Base-by-base conservation (phyloP, 2,797 vertebrate genomes). In the Bovichtus diacanthus region DNA sequence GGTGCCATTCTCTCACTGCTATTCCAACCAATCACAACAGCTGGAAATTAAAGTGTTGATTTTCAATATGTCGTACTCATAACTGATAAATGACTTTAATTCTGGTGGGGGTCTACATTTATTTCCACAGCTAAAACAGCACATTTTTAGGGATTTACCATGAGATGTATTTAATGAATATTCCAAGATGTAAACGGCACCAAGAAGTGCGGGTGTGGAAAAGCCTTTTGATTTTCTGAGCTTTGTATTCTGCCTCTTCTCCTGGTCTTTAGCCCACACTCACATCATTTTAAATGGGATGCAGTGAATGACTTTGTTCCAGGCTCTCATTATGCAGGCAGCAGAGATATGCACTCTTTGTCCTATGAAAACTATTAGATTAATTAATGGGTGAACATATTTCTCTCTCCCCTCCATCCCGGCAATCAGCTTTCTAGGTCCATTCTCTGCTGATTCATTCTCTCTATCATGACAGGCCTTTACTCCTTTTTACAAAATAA, bases 351-450 rank as follows among this genome's bases (percentile, higher is more conserved):
- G 82, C 87, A 74, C 84, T 87, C 90, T 93, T 90, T 93, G 91
- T 91, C 91, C 83, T 85, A 77, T 91, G 88, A 90, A 94, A 91
- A 93, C 90, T 87, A 93, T 94, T 94, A 92, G 80, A 90, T 91
- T 93, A 94, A 95, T 93, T 92, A 94, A 93, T 93, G 90, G 88
- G 55, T 66, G 86, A 88, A 90, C 90, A 93, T 88, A 91, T 93
- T 91, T 90, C 77, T 71, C 69, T 83, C 82, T 89, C 74, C 59
- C 69, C 81, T 84, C 74, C 83, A 78, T 91, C 80, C 82, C 41
- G 12, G 71, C 90, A 86, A 84, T 93, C 86, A 86, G 86, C 88
- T 89, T 79, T 78, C 63, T 31, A 74, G 79, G 86, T 90, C 86
- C 88, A 88, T 91, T 90, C 89, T 78, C 83, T 90, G 87, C 77